phyloP scores from a whole-genome alignment of 2,888 invertebrate species.

The Lutraria lutraria region DNA sequence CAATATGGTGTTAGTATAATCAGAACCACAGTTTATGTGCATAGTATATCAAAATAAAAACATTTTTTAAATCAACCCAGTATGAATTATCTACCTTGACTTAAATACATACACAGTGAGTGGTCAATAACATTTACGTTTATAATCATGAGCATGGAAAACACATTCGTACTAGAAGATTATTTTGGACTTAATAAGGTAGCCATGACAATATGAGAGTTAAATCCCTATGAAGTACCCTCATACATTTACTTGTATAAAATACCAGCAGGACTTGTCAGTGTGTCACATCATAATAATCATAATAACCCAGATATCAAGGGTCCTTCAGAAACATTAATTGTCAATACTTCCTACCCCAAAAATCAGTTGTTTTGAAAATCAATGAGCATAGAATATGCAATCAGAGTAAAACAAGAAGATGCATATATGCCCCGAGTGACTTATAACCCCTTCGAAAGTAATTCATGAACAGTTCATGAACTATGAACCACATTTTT shows the following conservation, averaged over 20 bases:
- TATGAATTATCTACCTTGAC: too few species aligned
- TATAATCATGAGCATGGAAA: neutral
- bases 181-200: neutral
- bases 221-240: neutral
- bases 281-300: neutral
- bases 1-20: too few species aligned
- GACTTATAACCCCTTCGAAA: too few species aligned
- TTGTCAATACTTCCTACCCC: neutral
- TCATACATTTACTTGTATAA: neutral
- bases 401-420: too few species aligned
- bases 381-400: neutral
- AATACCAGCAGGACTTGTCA: constrained; percentile 17
- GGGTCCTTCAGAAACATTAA: neutral
- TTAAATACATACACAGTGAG: too few species aligned
- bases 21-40: too few species aligned
- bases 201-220: neutral
- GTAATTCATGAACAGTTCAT: too few species aligned
- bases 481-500: too few species aligned
- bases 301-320: neutral
- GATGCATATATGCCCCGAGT: too few species aligned
- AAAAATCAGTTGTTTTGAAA: neutral
- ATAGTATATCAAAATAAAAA: too few species aligned
- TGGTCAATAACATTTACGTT: too few species aligned
- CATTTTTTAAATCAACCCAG: too few species aligned
- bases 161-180: neutral